Base-by-base conservation (phyloP, 2,888 invertebrate species). In the Cephus runcator region DNA sequence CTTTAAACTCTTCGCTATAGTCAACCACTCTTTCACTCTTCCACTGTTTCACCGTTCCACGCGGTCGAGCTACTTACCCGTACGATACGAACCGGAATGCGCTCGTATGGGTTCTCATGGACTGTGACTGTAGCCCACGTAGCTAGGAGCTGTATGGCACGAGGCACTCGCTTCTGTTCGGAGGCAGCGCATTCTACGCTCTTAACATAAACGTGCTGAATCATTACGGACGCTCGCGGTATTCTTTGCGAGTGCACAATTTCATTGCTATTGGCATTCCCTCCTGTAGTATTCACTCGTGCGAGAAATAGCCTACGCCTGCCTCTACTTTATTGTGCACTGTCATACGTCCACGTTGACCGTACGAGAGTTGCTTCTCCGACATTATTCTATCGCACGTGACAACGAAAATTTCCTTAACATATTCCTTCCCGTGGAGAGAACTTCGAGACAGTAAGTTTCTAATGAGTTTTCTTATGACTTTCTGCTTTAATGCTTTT, bases 161-260 rank as follows among this genome's bases (percentile, higher is more conserved):
- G 75, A 74, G 75, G 71, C 73, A 34, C 76, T 81, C 80, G 86
- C 86, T 87, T 86, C 86, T 86, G 86, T 86, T 85, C 83, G 80
- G 84, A 86, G 86, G 85, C 85, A 84, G 83, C 82, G 82, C 56
- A 11, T 56, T 15, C 84, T 83, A 80, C 76, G 83, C 85, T 85
- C 85, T 87, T 85, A 84, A 84, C 84, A 81, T 84, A 86, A 86
- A 85, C 83, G 85, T 84, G 86, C 87, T 86, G 87, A 88, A 88
- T 89, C 88, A 89, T 89, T 89, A 89, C 88, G 83, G 85, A 82
- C 82, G 85, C 85, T 85, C 83, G 88, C 88, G 88, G 89, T 86
- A 81, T 83, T 88, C 88, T 87, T 88, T 89, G 87, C 87, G 82
- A 85, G 86, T 86, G 34, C 31, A 34, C 31, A 87, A 87, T 88